Conservation (phyloP, 2,888 invertebrate species). For the Thelaira solivaga region DNA sequence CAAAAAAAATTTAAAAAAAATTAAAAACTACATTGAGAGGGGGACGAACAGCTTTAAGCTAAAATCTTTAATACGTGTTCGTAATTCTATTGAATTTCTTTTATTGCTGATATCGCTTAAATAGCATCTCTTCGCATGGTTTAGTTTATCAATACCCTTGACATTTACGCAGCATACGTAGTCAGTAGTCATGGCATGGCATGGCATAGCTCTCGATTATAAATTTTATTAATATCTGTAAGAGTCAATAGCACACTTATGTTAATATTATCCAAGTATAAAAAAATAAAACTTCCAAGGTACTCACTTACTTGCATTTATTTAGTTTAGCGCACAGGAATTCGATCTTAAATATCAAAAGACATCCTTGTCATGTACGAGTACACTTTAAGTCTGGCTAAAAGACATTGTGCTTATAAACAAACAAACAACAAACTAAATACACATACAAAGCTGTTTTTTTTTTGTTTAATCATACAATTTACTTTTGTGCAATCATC, state of each 20-base stretch:
- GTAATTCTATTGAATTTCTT: no score
- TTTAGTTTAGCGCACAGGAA: conserved; percentile 2
- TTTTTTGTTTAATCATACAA: neutral
- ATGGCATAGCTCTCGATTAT: conserved; percentile 39
- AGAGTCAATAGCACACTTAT: neutral
- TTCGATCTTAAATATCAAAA: neutral
- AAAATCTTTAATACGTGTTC: no score
- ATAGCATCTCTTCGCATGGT: no score
- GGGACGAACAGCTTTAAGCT: no score
- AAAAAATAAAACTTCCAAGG: neutral
- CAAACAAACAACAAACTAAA: conserved; percentile 20
- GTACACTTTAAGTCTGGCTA: conserved; percentile 46
- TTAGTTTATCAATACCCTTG: conserved; percentile 45
- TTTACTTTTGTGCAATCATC: conserved; percentile 4
- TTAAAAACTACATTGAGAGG: no score
- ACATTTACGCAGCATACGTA: conserved; percentile 13
- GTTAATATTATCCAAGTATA: conserved; percentile 31
- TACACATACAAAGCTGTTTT: neutral
- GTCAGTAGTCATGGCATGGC: neutral
- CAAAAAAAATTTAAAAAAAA: no score
- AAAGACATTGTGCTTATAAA: conserved; percentile 12
- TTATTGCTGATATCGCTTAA: no score
- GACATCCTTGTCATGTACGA: conserved; percentile 35
- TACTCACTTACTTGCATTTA: conserved; percentile 11
- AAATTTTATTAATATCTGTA: conserved; percentile 47